Percentiles rank a stretch among this genome's conserved stretches.
Evolutionary conservation across 2,888 invertebrate species (phyloP).

Genomic region (Ferdinandea cuprea): DNA sequence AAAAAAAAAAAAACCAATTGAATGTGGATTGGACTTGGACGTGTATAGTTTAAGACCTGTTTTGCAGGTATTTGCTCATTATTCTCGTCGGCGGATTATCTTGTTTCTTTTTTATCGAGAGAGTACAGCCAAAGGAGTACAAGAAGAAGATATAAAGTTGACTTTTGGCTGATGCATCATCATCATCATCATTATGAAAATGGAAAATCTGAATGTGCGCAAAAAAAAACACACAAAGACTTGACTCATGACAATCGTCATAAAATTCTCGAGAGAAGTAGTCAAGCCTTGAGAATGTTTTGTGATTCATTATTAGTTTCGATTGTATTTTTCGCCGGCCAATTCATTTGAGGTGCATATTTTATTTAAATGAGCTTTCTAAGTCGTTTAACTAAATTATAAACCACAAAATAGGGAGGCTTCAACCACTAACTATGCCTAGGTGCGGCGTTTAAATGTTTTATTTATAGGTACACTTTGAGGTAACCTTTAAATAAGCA

Average conservation of each 20-base stretch:
- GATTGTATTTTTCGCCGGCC: no score
- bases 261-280: no score
- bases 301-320: no score
- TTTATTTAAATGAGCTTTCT: background rate
- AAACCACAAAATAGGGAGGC: no score
- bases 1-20: conserved; percentile 39
- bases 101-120: conserved; percentile 63
- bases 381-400: no score
- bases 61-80: conserved; percentile 66
- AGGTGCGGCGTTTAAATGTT: no score
- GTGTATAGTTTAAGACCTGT: conserved; percentile 62
- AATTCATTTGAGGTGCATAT: background rate
- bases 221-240: background rate
- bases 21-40: conserved; percentile 67
- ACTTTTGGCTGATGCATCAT: conserved; percentile 52
- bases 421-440: no score
- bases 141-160: conserved; percentile 24
- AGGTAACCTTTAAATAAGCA: no score
- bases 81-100: conserved; percentile 62
- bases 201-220: conserved; percentile 18
- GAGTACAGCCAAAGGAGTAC: background rate
- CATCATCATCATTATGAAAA: conserved; percentile 22
- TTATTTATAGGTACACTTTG: no score
- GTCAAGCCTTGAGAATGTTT: no score
- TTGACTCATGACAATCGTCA: background rate